Conservation (phyloP, 2,888 invertebrate genomes). For the Nephrotoma guestfalica region DNA sequence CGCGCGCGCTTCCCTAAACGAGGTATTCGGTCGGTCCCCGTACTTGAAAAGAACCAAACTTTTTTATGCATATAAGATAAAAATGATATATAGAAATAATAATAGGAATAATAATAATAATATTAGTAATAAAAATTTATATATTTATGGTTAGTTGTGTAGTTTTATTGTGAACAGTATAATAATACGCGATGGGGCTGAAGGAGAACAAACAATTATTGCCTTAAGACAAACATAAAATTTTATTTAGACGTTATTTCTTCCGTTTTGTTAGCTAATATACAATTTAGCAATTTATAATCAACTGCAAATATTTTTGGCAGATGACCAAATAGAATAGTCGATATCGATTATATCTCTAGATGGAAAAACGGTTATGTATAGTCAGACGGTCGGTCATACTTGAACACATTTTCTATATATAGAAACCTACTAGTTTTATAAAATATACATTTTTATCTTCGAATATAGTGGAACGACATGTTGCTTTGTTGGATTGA, state of each 20-base stretch:
- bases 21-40: background rate
- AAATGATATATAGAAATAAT: background rate
- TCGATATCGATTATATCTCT: too few species aligned
- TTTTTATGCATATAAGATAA: background rate
- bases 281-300: background rate
- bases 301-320: background rate
- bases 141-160: background rate
- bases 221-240: background rate
- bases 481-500: too few species aligned
- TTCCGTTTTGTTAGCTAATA: background rate
- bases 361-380: too few species aligned
- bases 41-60: background rate
- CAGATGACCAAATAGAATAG: background rate
- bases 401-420: too few species aligned
- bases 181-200: background rate
- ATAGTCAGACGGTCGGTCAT: too few species aligned
- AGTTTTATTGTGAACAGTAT: background rate
- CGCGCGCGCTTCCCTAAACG: background rate
- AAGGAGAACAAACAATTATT: background rate
- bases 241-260: background rate
- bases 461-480: too few species aligned
- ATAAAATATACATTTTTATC: too few species aligned
- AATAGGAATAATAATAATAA: background rate
- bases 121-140: background rate
- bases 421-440: too few species aligned